Conservation (phyloP, 2,797 vertebrate genomes). For the Garrulus glandarius region DNA sequence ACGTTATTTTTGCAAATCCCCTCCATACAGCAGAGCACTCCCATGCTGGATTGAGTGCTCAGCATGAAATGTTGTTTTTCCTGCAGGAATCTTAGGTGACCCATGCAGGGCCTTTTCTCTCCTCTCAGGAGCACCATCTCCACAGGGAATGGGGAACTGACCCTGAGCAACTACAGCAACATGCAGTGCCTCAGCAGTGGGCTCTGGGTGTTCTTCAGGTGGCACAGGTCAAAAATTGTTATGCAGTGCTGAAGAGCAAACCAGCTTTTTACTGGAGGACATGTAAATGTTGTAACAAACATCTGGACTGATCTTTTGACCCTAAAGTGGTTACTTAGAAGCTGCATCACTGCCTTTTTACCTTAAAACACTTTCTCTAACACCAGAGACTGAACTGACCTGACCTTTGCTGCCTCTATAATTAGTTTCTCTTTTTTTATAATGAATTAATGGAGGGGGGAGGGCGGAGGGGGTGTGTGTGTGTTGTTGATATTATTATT, state of each 20-base stretch:
- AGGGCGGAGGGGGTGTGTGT: too few species aligned
- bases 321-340: background rate
- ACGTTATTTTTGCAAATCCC: background rate
- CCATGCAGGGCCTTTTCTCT: background rate
- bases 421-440: background rate
- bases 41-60: background rate
- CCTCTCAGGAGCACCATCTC: background rate
- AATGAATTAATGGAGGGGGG: background rate
- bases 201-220: background rate
- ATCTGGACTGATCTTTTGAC: background rate
- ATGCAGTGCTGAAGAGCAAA: background rate
- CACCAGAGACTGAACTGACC: background rate
- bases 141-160: background rate
- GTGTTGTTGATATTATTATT: rapidly evolving
- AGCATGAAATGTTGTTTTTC: background rate
- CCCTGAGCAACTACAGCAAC: background rate
- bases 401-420: background rate
- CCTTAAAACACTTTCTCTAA: background rate
- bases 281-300: background rate
- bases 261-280: background rate
- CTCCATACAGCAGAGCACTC: background rate
- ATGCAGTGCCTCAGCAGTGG: background rate
- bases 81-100: background rate
- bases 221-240: background rate
- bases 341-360: background rate